These are phyloP conservation scores for Betta splendens DNA, from an alignment of 2,797 vertebrate genomes.

Conservation along the genomic window DNA sequence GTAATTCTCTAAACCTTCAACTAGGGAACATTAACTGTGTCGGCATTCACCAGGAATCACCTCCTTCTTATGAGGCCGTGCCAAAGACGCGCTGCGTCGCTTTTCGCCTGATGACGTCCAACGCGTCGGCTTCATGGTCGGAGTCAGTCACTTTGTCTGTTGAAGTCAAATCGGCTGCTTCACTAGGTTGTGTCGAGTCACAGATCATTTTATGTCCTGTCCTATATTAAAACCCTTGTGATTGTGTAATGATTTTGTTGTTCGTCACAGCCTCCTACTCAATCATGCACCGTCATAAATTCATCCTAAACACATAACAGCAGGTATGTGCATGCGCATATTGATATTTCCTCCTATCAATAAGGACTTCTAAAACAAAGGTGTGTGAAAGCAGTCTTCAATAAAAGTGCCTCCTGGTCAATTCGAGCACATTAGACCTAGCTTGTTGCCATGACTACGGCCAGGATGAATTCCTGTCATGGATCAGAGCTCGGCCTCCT, in stretches of 20 bases:
- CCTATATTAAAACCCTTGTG: too few relatives aligned
- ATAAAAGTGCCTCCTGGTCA: constrained; percentile 52
- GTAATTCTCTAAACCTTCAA: constrained; percentile 29
- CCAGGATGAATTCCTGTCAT: constrained; percentile 53
- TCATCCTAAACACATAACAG: constrained; percentile 1
- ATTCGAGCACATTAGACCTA: constrained; percentile 50
- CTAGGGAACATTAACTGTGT: constrained; percentile 17
- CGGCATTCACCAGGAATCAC: constrained; percentile 4
- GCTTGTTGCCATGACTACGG: constrained; percentile 77
- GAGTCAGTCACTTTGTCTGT: too few relatives aligned
- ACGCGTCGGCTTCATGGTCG: too few relatives aligned
- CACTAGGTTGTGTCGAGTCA: too few relatives aligned
- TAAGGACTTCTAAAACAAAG: constrained; percentile 27
- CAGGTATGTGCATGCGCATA: constrained; percentile 12
- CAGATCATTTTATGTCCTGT: too few relatives aligned
- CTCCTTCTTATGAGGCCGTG: constrained; percentile 3
- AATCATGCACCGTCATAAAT: not conserved
- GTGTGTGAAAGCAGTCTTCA: constrained; percentile 41
- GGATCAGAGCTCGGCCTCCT: constrained; percentile 44
- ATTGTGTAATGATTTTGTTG: not conserved
- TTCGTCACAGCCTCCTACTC: not conserved
- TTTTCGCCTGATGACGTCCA: too few relatives aligned
- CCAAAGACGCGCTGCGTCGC: too few relatives aligned
- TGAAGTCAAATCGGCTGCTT: too few relatives aligned
- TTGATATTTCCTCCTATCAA: constrained; percentile 30